Conservation (phyloP, 2,888 invertebrate genomes). For the Miltochrista miniata region DNA sequence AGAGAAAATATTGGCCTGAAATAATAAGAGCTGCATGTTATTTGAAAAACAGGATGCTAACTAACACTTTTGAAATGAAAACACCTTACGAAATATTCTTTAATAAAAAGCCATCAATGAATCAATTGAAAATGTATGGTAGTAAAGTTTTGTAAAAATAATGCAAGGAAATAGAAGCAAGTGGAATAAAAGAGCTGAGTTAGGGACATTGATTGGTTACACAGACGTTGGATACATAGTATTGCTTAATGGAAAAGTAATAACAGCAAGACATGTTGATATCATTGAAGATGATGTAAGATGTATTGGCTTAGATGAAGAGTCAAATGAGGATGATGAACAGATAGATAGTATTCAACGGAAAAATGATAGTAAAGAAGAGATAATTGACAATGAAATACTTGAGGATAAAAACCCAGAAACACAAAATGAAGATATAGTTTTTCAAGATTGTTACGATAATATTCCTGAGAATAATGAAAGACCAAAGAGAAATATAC, state of each 20-base stretch:
- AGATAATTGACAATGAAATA: too few relatives aligned
- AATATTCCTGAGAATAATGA: too few relatives aligned
- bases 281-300: background rate
- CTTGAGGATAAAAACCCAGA: too few relatives aligned
- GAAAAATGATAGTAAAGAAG: too few relatives aligned
- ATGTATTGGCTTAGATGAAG: background rate
- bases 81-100: constrained; percentile 34
- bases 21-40: constrained; percentile 36
- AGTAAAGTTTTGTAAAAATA: constrained; percentile 17
- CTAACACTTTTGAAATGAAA: constrained; percentile 35
- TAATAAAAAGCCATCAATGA: constrained; percentile 24
- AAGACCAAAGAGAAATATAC: too few relatives aligned
- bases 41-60: constrained; percentile 37
- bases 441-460: too few relatives aligned
- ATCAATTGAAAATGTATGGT: constrained; percentile 36
- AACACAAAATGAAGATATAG: too few relatives aligned
- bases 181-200: background rate
- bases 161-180: background rate
- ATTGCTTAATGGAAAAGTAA: background rate
- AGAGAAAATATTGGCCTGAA: constrained; percentile 36
- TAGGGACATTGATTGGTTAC: background rate
- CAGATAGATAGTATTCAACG: too few relatives aligned
- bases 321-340: too few relatives aligned
- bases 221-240: background rate
- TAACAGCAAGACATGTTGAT: background rate